Evolutionary conservation across 2,888 invertebrate genomes (phyloP).

Genomic region (Chironomus tentans): DNA sequence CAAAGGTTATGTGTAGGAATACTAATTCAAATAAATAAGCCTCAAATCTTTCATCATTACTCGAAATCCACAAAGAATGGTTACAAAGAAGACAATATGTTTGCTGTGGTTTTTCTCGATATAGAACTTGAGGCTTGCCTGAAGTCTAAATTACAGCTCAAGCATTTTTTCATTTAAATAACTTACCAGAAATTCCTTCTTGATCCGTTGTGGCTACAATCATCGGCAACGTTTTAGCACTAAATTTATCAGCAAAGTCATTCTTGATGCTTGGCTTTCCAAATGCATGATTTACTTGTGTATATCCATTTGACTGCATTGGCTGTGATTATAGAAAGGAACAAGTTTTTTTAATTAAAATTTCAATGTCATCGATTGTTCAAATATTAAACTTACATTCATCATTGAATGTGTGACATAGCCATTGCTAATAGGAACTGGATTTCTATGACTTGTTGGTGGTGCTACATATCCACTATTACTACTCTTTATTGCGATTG

Average conservation of each 20-base stretch:
- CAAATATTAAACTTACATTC: slow-evolving; percentile 4
- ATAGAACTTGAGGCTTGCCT: no score
- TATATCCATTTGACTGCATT: slow-evolving; percentile 30
- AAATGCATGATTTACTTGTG: slow-evolving; percentile 31
- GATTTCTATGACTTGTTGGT: neutral
- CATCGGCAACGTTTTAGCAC: slow-evolving; percentile 25
- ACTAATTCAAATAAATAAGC: no score
- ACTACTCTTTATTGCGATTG: neutral
- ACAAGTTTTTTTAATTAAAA: neutral
- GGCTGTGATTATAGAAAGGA: neutral
- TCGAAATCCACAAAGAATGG: no score
- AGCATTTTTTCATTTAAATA: no score
- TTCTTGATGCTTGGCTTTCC: slow-evolving; percentile 30
- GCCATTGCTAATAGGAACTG: slow-evolving; percentile 1
- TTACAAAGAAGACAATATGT: no score
- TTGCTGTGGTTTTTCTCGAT: no score
- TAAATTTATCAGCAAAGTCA: slow-evolving; percentile 24
- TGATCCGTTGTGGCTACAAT: slow-evolving; percentile 27
- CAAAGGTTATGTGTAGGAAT: no score
- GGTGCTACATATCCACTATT: slow-evolving; percentile 7
- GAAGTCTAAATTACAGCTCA: no score
- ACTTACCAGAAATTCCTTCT: slow-evolving; percentile 29
- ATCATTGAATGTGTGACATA: slow-evolving; percentile 20
- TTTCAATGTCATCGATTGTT: neutral
- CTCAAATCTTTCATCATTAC: no score